Evolutionary conservation across 2,113 vertebrate genomes (phyloP).

Genomic region (Melanerpes formicivorus): DNA sequence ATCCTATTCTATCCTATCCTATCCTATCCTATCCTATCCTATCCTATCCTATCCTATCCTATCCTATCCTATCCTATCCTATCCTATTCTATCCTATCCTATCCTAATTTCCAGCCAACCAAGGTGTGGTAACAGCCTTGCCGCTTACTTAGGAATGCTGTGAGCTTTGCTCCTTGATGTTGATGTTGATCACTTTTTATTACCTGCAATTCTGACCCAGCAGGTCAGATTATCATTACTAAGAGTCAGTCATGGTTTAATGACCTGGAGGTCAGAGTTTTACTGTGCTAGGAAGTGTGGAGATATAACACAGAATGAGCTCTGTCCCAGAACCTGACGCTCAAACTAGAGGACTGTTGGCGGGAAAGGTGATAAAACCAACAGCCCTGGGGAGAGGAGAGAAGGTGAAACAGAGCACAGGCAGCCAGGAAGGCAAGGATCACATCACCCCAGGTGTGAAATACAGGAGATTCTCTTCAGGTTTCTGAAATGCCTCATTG

Average conservation of each 20-base stretch:
- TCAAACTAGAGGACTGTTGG: background rate
- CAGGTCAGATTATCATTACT: background rate
- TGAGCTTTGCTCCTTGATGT: background rate
- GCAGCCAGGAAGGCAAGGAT: background rate
- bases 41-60: too few species aligned
- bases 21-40: too few species aligned
- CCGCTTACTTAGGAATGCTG: background rate
- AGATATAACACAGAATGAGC: background rate
- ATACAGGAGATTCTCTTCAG: background rate
- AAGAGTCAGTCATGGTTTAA: background rate
- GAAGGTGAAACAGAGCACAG: background rate
- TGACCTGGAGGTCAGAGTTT: background rate
- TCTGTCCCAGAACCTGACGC: background rate
- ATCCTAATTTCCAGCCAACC: background rate
- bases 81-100: too few species aligned
- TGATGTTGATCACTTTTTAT: background rate
- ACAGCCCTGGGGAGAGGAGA: background rate
- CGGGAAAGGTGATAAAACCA: background rate
- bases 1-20: too few species aligned
- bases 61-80: too few species aligned
- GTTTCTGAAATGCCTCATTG: background rate
- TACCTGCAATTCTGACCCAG: background rate
- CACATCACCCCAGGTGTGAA: background rate
- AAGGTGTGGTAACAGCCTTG: background rate
- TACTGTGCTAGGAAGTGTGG: background rate